phyloP scores from a whole-genome alignment of 2,888 invertebrate genomes.

The Tetheella fluctuosa region DNA sequence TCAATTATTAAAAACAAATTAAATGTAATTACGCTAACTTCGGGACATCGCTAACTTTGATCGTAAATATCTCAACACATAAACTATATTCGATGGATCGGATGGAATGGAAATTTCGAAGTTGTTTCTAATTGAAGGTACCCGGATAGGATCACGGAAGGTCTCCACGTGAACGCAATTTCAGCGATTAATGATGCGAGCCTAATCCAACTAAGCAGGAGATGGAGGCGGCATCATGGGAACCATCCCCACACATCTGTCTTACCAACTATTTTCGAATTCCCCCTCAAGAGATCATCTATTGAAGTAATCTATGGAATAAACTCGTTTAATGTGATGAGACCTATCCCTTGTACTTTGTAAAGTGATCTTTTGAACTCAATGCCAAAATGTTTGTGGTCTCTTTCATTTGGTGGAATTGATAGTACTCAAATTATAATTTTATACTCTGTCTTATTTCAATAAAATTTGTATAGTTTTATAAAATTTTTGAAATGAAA shows the following conservation, averaged over 20 bases:
- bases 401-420: neutral
- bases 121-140: slow-evolving; percentile 77
- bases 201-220: slow-evolving; percentile 78
- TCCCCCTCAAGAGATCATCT: slow-evolving; percentile 22
- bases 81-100: slow-evolving; percentile 53
- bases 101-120: slow-evolving; percentile 76
- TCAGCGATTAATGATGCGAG: slow-evolving; percentile 79
- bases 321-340: slow-evolving; percentile 5
- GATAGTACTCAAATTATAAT: too few species aligned
- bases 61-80: slow-evolving; percentile 26
- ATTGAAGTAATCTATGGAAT: slow-evolving; percentile 2
- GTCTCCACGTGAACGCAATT: slow-evolving; percentile 72
- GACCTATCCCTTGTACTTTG: neutral
- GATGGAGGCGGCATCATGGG: slow-evolving; percentile 61
- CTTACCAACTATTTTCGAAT: slow-evolving; percentile 62
- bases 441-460: too few species aligned
- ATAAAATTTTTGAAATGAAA: too few species aligned
- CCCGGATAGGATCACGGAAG: slow-evolving; percentile 44
- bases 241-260: slow-evolving; percentile 59
- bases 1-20: slow-evolving; percentile 2
- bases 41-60: slow-evolving; percentile 34
- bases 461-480: too few species aligned
- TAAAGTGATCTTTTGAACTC: neutral
- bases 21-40: slow-evolving; percentile 19
- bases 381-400: neutral